Evolutionary conservation across 1,140 invertebrate genomes (phyloP), one percentile per base, ranked within the genome.

Genomic region (Psix sp.): DNA sequence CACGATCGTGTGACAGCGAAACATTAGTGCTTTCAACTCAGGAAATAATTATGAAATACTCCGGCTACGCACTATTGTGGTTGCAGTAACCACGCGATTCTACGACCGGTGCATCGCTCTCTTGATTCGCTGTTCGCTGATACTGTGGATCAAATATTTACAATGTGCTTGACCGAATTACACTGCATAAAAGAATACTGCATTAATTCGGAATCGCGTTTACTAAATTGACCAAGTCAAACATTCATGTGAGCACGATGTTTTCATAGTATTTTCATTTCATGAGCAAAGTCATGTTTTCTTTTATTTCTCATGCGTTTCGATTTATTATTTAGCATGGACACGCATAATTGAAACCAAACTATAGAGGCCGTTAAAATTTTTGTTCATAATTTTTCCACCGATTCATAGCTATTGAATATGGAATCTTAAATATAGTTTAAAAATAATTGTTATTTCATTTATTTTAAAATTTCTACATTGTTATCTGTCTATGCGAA

Each of bases 1-100:
- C 16, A 7, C 43, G 48, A 62, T 62, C 57, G 51, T 49, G 49
- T 49, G 49, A 62, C 67, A 71, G 42, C 52, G 51, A 57, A 51
- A 65, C 68, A 72, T 59, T 59, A 65, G 59, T 40, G 52, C 68
- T 51, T 59, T 72, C 59, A 57, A 39, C 45, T 65, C 60, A 65
- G 59, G 68, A 74, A 67, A 67, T 74, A 67, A 68, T 74, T 74
- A 59, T 67, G 49, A 74, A 67, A 74, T 68, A 68, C 40, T 62
- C 57, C 17, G 36, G 48, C 33, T 21, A 74, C 51, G 51, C 62
- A 56, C 48, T 43, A 46, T 59, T 63, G 59, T 43, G 63, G 65
- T 40, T 6, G 24, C 2, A 14, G 35, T 57, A 49, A 66, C 70
- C 70, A n/a, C 54, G 40, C 54, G 38, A 59, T 66, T 57, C 24